Evolutionary conservation across 2,113 vertebrate genomes (phyloP).

Genomic region (Daphoenositta chrysoptera): DNA sequence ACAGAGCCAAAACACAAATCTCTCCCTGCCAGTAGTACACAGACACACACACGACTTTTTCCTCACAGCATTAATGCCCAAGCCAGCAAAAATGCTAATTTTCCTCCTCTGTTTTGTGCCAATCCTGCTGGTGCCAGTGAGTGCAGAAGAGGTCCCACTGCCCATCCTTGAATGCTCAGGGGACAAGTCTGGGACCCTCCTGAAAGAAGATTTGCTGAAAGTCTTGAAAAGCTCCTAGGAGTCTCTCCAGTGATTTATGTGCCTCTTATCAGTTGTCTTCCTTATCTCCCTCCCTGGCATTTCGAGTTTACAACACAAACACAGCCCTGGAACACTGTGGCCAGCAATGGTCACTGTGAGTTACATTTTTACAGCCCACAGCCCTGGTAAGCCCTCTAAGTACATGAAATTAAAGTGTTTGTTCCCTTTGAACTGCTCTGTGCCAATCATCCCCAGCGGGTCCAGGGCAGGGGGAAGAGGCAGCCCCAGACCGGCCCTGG

Average conservation of each 20-base stretch:
- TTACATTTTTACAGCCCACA: background rate
- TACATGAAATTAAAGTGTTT: background rate
- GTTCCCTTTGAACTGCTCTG: background rate
- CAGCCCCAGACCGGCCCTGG: background rate
- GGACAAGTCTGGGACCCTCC: background rate
- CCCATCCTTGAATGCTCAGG: background rate
- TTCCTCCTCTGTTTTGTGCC: background rate
- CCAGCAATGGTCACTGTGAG: background rate
- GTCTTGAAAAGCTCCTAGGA: background rate
- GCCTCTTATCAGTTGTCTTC: background rate
- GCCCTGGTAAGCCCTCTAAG: background rate
- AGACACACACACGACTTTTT: background rate
- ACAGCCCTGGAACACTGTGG: background rate
- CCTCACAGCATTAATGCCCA: background rate
- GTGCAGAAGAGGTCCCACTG: background rate
- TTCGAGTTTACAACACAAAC: background rate
- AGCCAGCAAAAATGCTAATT: background rate
- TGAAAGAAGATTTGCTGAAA: background rate
- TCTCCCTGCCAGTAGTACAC: fast-evolving
- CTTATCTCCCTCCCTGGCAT: background rate
- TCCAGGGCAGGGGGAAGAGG: background rate
- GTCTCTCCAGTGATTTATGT: background rate
- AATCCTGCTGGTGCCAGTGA: background rate
- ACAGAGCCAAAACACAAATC: background rate
- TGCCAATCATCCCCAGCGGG: background rate